These are phyloP conservation scores for Psophia crepitans DNA, from an alignment of 2,113 vertebrate species.

Conservation along the genomic window DNA sequence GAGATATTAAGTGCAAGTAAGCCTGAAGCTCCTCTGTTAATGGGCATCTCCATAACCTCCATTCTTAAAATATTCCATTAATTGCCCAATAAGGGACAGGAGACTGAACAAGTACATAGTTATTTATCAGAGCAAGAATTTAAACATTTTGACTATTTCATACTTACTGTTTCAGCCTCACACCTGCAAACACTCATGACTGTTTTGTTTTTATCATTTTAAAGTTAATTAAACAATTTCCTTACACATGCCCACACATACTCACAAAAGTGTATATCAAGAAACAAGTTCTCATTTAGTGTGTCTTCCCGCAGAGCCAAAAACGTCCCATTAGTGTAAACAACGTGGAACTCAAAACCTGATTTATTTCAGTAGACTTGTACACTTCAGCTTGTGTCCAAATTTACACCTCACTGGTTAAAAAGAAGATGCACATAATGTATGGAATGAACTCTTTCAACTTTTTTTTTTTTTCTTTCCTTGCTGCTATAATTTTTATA, in stretches of 20 bases:
- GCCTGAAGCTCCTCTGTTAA: neutral
- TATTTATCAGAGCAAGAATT: neutral
- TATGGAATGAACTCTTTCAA: constrained; percentile 69
- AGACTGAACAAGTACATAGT: neutral
- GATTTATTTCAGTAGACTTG: neutral
- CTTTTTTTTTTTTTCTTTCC: constrained; percentile 47
- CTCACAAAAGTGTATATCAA: neutral
- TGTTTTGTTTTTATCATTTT: neutral
- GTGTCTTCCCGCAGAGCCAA: neutral
- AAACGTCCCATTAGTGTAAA: neutral
- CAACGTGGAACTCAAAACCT: neutral
- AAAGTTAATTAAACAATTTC: neutral
- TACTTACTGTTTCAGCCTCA: neutral
- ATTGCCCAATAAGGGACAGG: neutral
- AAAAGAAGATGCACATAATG: constrained; percentile 55
- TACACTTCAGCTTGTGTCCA: neutral
- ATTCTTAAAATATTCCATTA: neutral
- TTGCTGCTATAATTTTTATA: constrained; percentile 81
- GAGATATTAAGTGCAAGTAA: neutral
- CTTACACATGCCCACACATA: neutral
- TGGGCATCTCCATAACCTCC: neutral
- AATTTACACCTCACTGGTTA: constrained; percentile 2
- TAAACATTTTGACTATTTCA: neutral
- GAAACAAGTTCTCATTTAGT: neutral
- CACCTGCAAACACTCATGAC: neutral